A percentile compares a stretch with the other conserved stretches of the same genome.
Conservation (phyloP, 2,888 invertebrate genomes). For the Acrobasis suavella region DNA sequence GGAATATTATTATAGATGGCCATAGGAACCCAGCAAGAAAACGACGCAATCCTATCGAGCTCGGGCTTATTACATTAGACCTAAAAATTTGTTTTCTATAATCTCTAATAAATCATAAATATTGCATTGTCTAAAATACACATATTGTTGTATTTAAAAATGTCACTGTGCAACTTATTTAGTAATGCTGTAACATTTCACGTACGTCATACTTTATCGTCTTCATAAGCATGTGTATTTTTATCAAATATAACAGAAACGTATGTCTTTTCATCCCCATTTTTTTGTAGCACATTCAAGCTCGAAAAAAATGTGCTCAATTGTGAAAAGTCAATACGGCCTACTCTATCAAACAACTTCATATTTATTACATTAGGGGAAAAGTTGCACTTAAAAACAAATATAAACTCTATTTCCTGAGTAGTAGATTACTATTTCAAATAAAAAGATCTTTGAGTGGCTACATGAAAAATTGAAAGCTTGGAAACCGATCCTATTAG, state of each 20-base stretch:
- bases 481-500: constrained; percentile 28
- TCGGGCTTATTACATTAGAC: too few relatives aligned
- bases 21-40: too few relatives aligned
- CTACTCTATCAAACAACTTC: constrained; percentile 14
- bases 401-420: neutral
- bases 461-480: constrained; percentile 23
- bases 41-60: too few relatives aligned
- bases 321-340: constrained; percentile 9
- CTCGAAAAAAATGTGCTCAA: constrained; percentile 5
- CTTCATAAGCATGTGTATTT: too few relatives aligned
- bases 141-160: too few relatives aligned
- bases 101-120: too few relatives aligned
- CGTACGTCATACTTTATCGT: too few relatives aligned
- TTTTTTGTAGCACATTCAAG: neutral
- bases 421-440: constrained; percentile 7
- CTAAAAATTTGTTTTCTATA: too few relatives aligned
- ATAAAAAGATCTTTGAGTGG: neutral
- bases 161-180: too few relatives aligned
- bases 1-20: too few relatives aligned
- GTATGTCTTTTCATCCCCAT: neutral
- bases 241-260: neutral
- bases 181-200: too few relatives aligned
- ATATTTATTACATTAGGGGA: constrained; percentile 18
- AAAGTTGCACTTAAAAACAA: neutral
- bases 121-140: too few relatives aligned